phyloP scores from a whole-genome alignment of 64 coral and sea anemone species.

The Pocillopora verrucosa region DNA sequence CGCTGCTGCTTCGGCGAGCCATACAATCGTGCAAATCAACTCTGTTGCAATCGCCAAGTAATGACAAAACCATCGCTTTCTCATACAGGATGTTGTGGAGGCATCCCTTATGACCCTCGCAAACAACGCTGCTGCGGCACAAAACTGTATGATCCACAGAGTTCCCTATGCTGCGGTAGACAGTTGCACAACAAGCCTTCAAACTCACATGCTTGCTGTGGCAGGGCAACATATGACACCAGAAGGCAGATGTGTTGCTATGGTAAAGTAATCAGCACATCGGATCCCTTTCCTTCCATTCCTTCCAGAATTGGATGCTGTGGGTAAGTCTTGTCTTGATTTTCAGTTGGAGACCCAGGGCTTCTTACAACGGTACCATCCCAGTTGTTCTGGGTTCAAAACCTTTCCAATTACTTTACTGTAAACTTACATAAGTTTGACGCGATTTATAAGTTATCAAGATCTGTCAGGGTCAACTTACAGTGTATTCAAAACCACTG shows the following conservation, averaged over 20 bases:
- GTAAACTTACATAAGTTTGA: background rate
- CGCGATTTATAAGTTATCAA: background rate
- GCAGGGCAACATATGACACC: background rate
- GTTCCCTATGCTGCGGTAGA: background rate
- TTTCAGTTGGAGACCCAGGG: background rate
- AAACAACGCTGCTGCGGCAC: background rate
- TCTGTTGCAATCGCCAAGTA: no score
- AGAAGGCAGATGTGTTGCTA: background rate
- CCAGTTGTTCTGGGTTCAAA: background rate
- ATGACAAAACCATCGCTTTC: no score
- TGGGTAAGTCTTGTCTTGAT: background rate
- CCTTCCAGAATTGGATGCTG: background rate
- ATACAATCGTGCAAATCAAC: background rate
- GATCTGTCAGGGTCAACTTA: background rate
- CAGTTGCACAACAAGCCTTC: background rate
- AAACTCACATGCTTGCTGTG: background rate
- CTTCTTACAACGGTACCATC: background rate
- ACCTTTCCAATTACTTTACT: background rate
- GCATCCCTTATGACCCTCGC: background rate
- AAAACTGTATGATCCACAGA: background rate
- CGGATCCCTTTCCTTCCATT: background rate
- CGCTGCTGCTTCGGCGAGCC: background rate
- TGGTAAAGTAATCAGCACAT: background rate
- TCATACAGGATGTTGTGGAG: no score
- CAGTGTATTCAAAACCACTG: background rate